Evolutionary conservation across 2,113 vertebrate genomes (phyloP).

Genomic region (Coptodon rendalli): DNA sequence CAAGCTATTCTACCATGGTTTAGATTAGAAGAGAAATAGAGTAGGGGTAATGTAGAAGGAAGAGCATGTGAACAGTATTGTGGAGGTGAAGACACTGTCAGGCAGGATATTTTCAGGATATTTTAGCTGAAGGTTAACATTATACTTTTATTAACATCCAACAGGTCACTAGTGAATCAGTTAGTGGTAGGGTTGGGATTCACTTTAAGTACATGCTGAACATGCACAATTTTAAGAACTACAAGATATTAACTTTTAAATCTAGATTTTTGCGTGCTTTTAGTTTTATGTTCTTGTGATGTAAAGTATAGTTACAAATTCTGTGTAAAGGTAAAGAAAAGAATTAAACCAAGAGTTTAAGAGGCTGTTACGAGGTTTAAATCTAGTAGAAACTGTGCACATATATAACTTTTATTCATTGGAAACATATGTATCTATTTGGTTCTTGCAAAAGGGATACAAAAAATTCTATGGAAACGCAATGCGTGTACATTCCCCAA

Average conservation of each 20-base stretch:
- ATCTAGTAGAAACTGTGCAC: background rate
- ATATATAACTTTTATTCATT: background rate
- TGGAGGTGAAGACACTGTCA: background rate
- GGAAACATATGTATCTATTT: background rate
- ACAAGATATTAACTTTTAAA: background rate
- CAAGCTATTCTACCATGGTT: background rate
- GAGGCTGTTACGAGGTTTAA: background rate
- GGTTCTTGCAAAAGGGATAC: background rate
- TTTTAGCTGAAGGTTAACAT: background rate
- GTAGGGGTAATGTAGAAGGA: background rate
- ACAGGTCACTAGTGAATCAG: background rate
- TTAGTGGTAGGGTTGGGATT: background rate
- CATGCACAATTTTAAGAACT: background rate
- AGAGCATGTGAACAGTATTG: background rate
- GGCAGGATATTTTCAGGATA: background rate
- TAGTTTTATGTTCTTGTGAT: background rate
- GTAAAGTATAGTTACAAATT: background rate
- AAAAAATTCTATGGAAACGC: background rate
- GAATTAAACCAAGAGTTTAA: background rate
- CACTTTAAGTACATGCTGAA: background rate
- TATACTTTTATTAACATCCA: background rate
- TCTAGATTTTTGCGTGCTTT: background rate
- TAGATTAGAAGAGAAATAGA: background rate
- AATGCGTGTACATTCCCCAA: background rate
- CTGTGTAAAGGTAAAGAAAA: background rate